Base-by-base conservation (phyloP, 2,113 vertebrate species). In the Synchiropus splendidus region DNA sequence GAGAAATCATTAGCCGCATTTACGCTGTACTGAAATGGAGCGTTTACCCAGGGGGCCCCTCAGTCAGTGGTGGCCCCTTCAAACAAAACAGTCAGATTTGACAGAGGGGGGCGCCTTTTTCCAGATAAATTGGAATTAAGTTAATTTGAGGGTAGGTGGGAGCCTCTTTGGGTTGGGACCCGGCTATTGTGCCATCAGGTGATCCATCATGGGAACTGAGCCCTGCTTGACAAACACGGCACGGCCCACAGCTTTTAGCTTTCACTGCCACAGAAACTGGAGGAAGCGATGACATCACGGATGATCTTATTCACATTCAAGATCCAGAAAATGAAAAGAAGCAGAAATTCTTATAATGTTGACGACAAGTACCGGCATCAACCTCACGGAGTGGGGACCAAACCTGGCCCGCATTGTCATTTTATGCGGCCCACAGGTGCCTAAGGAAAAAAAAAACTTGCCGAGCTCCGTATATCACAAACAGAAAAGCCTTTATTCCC, bases 101-200 rank as follows among this genome's bases (percentile, higher is more conserved):
- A 55, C 61, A 48, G 53, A 63, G 46, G 13, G 30, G 39, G 48
- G 41, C 51, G 30, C 34, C 34, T 42, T 51, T 12, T 10, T 18
- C 45, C 49, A 57, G 65, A 75, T 75, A 53, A 55, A 72, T 66
- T 64, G 46, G 50, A 40, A 40, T 21, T 21, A 40, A 21, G 17
- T 40, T 40, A 40, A 40, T 40, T 40, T n/a, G 12, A 18, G 17
- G 11, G 39, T 21, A 18, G 17, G 21, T n/a, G 18, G 16, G 21
- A 40, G 5, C 10, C 39, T n/a, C 9, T 8, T 12, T 40, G 11
- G 18, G 17, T 40, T n/a, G 21, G 39, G 36, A 17, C 10, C 15
- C 36, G 5, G 36, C 5, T n/a, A 40, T 40, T 40, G 18, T 40
- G 39, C n/a, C 39, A 16, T 18, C 39, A 40, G 39, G 2, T 40